Conservation (phyloP, 2,113 vertebrate genomes). For the Megaceryle torquata region DNA sequence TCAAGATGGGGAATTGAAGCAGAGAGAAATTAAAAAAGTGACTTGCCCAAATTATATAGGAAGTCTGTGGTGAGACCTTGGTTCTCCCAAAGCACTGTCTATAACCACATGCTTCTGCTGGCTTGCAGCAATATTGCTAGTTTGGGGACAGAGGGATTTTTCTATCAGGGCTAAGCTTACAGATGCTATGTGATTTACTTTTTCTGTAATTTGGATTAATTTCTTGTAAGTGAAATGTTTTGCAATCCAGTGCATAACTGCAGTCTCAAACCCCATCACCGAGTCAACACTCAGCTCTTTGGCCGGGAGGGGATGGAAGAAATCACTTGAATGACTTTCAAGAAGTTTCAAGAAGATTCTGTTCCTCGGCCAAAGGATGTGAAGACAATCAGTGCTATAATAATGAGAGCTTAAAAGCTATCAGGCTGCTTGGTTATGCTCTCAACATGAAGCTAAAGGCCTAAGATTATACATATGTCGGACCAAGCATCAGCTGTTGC, state of each 20-base stretch:
- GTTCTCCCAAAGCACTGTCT: neutral
- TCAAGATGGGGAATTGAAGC: neutral
- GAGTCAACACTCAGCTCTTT: neutral
- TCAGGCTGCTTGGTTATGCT: neutral
- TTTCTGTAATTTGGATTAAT: neutral
- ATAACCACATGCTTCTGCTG: neutral
- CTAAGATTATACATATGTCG: neutral
- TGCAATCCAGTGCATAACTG: neutral
- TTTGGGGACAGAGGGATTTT: neutral
- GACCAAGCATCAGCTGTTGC: neutral
- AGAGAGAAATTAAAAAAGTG: neutral
- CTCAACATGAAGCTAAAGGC: neutral
- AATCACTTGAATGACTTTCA: neutral
- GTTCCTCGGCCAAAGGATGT: neutral
- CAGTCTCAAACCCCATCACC: neutral
- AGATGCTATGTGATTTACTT: neutral
- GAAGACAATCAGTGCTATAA: neutral
- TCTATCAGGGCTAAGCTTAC: neutral
- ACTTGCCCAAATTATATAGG: conserved; percentile 36
- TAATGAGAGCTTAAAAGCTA: neutral
- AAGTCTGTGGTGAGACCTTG: neutral
- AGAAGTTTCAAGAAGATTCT: neutral
- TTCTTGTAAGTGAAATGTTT: neutral
- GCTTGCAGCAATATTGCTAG: neutral
- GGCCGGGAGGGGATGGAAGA: neutral